Evolutionary conservation across 2,888 invertebrate species (phyloP), one percentile per base, ranked within the genome.

Genomic region (Drosophila paranaensis): DNA sequence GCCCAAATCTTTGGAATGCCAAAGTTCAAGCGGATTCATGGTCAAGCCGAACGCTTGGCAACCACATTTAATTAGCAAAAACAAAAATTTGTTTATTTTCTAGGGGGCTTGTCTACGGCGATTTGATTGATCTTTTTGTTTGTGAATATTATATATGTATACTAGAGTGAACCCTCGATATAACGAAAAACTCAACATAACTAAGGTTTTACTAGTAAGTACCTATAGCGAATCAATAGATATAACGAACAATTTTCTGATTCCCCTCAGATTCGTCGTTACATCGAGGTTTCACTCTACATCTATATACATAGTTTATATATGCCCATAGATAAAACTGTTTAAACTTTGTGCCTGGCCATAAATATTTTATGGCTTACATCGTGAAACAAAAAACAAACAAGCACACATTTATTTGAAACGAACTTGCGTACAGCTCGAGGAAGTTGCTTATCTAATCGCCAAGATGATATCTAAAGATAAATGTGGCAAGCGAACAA

Each of bases 371-470:
- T 67, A 45, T 61, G 46, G 55, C 65, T 79, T 68, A 63, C 64
- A 81, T 54, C 50, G 64, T 70, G 5, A 14, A 45, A 20, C 55
- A 53, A 16, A 45, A 74, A 6, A 30, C 9, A n/a, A 37, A 40
- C 33, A n/a, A n/a, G n/a, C n/a, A n/a, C 27, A 3, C 6, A 45
- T 43, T 42, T 42, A 16, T 14, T n/a, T 46, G 14, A 10, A 48
- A 11, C n/a, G 9, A 27, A 60, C 50, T 66, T 54, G 40, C 40
- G 20, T 20, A 20, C 20, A 57, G 43, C 33, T 10, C 37, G 9
- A 46, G 54, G 37, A 77, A 77, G 57, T 67, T 37, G 53, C 65
- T 51, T 75, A 83, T 79, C 83, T 86, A 62, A 84, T 84, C 86
- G 57, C 6, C 33, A 37, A 48, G 33, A 30, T 80, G 78, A 78